A percentile compares a stretch with the other conserved stretches of the same genome.
These are phyloP conservation scores for Ctena decussata DNA, from an alignment of 2,888 invertebrate genomes.

Conservation along the genomic window DNA sequence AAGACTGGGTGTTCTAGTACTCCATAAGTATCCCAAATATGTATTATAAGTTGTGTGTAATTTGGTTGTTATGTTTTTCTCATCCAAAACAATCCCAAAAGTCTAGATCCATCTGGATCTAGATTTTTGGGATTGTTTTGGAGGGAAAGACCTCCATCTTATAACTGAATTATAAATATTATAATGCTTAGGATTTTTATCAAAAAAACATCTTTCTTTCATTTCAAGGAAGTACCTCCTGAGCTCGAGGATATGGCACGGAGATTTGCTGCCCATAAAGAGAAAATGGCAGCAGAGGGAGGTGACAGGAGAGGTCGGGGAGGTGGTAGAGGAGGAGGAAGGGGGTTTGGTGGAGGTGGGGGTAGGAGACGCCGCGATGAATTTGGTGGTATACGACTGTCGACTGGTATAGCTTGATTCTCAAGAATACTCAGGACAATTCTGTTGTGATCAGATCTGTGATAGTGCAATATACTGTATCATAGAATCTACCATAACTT, in stretches of 20 bases:
- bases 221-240: conserved; percentile 91
- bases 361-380: conserved; percentile 1
- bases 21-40: no score
- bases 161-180: no score
- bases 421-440: not conserved
- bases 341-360: conserved; percentile 54
- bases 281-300: conserved; percentile 64
- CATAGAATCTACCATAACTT: conserved; percentile 11
- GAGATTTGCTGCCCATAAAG: conserved; percentile 89
- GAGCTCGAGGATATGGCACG: conserved; percentile 93
- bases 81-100: not conserved
- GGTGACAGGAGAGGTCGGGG: conserved; percentile 67
- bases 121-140: not conserved
- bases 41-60: no score
- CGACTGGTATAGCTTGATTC: not conserved
- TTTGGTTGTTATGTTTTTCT: not conserved
- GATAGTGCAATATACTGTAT: conserved; percentile 14
- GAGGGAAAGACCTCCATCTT: not conserved
- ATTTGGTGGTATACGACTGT: conserved; percentile 7
- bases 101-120: no score
- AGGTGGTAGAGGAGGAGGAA: conserved; percentile 75
- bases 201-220: not conserved
- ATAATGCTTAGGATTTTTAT: no score
- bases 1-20: no score
- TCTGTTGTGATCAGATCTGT: not conserved